phyloP scores from a whole-genome alignment of 2,113 vertebrate genomes.

The Microcebus griseorufus region DNA sequence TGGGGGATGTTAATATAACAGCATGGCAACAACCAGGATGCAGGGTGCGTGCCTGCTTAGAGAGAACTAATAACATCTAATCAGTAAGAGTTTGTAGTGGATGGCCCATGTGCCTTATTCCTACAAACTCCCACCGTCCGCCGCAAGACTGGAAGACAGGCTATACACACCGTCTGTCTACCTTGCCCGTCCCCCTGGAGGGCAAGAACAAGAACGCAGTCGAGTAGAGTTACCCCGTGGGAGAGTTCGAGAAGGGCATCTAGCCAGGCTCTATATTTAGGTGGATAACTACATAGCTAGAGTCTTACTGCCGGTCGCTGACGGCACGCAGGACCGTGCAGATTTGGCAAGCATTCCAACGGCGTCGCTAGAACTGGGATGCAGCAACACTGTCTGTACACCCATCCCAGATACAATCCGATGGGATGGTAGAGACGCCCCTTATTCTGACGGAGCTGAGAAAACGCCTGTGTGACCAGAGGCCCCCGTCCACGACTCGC shows the following conservation, averaged over 20 bases:
- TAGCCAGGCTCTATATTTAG: background rate
- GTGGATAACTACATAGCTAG: background rate
- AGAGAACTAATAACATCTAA: background rate
- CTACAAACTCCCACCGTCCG: background rate
- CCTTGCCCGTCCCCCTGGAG: background rate
- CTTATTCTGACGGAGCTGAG: background rate
- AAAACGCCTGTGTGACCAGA: background rate
- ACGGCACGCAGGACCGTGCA: too few relatives aligned
- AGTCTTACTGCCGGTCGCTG: background rate
- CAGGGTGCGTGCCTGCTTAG: fast-evolving
- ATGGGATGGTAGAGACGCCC: background rate
- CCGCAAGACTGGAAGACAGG: background rate
- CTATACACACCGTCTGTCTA: too few relatives aligned
- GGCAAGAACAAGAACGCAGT: background rate
- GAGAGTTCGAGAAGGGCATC: fast-evolving
- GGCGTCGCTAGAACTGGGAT: background rate
- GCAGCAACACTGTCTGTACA: fast-evolving
- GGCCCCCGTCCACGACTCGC: background rate
- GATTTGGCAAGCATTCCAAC: fast-evolving
- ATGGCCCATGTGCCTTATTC: background rate
- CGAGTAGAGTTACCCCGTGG: fast-evolving
- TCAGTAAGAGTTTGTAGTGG: background rate
- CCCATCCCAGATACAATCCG: background rate
- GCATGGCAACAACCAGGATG: background rate
- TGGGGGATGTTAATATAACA: background rate